Conservation (phyloP, 1,140 invertebrate species). For the Drosophila kanapiae region DNA sequence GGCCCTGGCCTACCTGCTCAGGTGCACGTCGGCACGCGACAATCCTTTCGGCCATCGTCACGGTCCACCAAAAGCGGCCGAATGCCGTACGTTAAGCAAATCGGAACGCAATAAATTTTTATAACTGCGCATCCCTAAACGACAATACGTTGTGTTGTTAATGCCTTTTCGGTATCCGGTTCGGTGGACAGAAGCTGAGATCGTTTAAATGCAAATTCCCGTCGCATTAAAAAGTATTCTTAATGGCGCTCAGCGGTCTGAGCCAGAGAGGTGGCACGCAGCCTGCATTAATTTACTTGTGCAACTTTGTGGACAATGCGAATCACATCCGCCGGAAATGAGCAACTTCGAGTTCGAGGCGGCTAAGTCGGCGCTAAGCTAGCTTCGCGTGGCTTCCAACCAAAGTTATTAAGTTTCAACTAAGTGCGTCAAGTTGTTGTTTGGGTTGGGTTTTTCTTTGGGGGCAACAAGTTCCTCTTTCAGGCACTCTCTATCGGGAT, state of each 20-base stretch:
- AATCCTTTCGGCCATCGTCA: slow-evolving; percentile 55
- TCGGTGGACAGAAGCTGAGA: slow-evolving; percentile 34
- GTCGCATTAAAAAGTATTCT: slow-evolving; percentile 67
- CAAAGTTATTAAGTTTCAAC: slow-evolving; percentile 78
- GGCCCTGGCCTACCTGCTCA: slow-evolving; percentile 63
- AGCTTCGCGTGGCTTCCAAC: slow-evolving; percentile 15
- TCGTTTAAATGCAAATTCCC: slow-evolving; percentile 74
- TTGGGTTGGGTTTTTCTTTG: neutral
- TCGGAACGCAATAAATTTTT: slow-evolving; percentile 51
- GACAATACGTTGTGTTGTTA: slow-evolving; percentile 33
- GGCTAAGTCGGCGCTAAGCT: slow-evolving; percentile 9
- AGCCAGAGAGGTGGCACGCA: slow-evolving; percentile 29
- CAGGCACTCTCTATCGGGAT: slow-evolving; percentile 20
- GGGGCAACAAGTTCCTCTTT: slow-evolving; percentile 39
- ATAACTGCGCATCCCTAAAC: slow-evolving; percentile 47
- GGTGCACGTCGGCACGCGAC: slow-evolving; percentile 66
- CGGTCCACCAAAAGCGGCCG: slow-evolving; percentile 13
- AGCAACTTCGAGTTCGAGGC: slow-evolving; percentile 48
- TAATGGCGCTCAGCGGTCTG: slow-evolving; percentile 40
- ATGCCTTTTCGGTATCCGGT: slow-evolving; percentile 33
- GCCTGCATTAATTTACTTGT: slow-evolving; percentile 69
- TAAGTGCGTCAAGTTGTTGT: slow-evolving; percentile 57
- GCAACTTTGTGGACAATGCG: slow-evolving; percentile 58
- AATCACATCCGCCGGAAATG: slow-evolving; percentile 76
- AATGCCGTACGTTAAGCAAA: slow-evolving; percentile 30